Percentiles rank a stretch among this genome's conserved stretches.
These are phyloP conservation scores for Xestia sexstrigata DNA, from an alignment of 2,888 invertebrate species.

Conservation along the genomic window DNA sequence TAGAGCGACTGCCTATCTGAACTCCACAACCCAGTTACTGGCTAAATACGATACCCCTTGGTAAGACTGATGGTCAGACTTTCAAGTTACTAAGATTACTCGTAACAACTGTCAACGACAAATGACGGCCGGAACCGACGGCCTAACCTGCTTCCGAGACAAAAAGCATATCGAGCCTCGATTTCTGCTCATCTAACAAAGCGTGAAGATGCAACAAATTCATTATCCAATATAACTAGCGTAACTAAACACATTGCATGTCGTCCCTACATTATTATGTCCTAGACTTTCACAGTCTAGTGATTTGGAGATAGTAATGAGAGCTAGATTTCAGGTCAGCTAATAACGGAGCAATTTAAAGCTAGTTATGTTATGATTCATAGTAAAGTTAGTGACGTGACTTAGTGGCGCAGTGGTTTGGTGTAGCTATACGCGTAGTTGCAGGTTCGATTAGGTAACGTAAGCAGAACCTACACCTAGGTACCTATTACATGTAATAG, in stretches of 20 bases:
- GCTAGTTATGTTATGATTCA: constrained; percentile 5
- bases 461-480: too few relatives aligned
- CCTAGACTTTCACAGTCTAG: constrained; percentile 43
- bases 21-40: too few relatives aligned
- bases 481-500: too few relatives aligned
- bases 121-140: background rate
- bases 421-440: background rate
- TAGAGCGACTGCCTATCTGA: too few relatives aligned
- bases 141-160: background rate
- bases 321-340: constrained; percentile 42
- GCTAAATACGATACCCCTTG: too few relatives aligned
- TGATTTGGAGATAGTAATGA: constrained; percentile 27
- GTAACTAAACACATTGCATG: constrained; percentile 31
- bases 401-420: background rate
- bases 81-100: too few relatives aligned
- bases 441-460: background rate
- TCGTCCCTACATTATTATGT: constrained; percentile 17
- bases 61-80: too few relatives aligned
- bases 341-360: constrained; percentile 32
- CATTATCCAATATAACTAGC: background rate
- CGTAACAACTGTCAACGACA: too few relatives aligned
- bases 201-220: background rate
- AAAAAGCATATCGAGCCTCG: background rate
- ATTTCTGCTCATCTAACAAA: background rate
- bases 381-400: background rate